Evolutionary conservation across 2,797 vertebrate genomes (phyloP).

Genomic region (Rhodeus uyekii): DNA sequence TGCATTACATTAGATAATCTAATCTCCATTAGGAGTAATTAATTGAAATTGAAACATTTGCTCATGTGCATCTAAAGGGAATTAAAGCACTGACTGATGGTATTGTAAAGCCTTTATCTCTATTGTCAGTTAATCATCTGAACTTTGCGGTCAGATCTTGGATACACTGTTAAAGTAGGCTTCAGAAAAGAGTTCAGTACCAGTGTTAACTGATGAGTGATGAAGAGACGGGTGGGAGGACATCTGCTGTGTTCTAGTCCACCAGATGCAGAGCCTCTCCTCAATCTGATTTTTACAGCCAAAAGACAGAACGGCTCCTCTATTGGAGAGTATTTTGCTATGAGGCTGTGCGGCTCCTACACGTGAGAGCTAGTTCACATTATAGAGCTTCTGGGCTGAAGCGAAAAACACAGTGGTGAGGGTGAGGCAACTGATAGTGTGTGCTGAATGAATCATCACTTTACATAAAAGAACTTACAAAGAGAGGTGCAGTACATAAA

Average conservation of each 20-base stretch:
- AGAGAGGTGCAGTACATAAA: neutral
- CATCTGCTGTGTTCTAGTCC: slow-evolving; percentile 39
- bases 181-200: slow-evolving; percentile 43
- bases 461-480: neutral
- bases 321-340: neutral
- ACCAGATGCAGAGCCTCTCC: slow-evolving; percentile 42
- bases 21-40: no score
- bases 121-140: neutral
- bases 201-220: slow-evolving; percentile 20
- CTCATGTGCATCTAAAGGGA: neutral
- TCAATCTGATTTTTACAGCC: slow-evolving; percentile 35
- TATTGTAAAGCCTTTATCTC: neutral
- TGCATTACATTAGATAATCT: no score
- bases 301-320: slow-evolving; percentile 27
- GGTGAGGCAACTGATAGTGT: neutral
- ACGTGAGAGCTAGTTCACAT: slow-evolving; percentile 14
- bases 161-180: slow-evolving; percentile 11
- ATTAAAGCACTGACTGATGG: neutral
- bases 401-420: neutral
- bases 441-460: neutral
- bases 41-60: slow-evolving; percentile 19
- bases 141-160: slow-evolving; percentile 11
- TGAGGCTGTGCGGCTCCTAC: slow-evolving; percentile 7
- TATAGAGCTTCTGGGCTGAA: slow-evolving; percentile 19
- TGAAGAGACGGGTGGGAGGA: slow-evolving; percentile 11